Evolutionary conservation across 2,888 invertebrate species (phyloP), one percentile per base, ranked within the genome.

Genomic region (Caenorhabditis imperialis): DNA sequence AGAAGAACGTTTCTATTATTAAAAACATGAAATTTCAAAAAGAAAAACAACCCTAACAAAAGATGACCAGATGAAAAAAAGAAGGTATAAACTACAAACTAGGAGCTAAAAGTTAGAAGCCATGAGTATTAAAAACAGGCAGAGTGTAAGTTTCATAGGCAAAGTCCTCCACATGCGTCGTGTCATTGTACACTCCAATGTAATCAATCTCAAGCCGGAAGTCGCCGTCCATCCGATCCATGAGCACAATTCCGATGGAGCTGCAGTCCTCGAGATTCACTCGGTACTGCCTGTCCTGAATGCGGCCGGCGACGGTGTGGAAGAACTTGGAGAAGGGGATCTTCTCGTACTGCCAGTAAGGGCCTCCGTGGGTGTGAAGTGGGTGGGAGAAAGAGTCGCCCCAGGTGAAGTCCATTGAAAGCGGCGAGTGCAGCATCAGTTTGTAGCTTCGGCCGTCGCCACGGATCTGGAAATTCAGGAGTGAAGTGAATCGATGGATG

Each of bases 391-490:
- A 95, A 16, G 93, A 91, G 89, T 96, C 95, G 88, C 94, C 93
- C 94, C 94, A 95, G n/a, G 91, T 91, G 27, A 95, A 89, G 89
- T 98, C 97, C 85, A 92, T 93, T 81, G 91, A 92, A 2, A 93
- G 93, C 84, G 92, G 92, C 0, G 92, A 91, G 50, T 92, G 91
- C 55, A 98, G 89, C 89, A 94, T 94, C 27, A 99, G 88, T 81
- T 93, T 90, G 89, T 98, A 99, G 1, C 92, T 92, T 62, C 99
- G 91, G 3, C 99, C 99, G 90, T 99, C 99, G 0, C 99, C 99
- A 78, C 97, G 91, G 23, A 87, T 80, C 86, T 86, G 53, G 30
- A 30, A 30, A 30, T 30, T 30, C 7, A 30, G 10, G 30, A 30
- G n/a, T n/a, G n/a, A n/a, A n/a, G n/a, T n/a, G n/a, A n/a, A n/a